phyloP scores from a whole-genome alignment of 1,140 invertebrate species.

The Drosophila virilis region DNA sequence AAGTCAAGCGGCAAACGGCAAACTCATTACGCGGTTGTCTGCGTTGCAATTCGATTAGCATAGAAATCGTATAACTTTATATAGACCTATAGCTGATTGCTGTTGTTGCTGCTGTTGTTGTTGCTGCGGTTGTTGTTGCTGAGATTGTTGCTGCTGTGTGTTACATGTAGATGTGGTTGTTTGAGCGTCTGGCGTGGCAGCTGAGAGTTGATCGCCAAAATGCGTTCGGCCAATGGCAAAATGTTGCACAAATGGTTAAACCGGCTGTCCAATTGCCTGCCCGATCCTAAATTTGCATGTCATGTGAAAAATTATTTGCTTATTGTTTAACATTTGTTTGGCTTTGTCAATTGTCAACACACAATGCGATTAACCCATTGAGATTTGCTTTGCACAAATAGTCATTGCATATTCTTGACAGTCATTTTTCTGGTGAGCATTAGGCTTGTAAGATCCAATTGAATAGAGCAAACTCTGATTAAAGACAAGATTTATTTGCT shows the following conservation, averaged over 20 bases:
- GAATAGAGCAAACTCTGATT: neutral
- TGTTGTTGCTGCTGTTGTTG: neutral
- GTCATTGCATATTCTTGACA: neutral
- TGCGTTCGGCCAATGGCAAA: conserved; percentile 43
- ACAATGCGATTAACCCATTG: conserved; percentile 55
- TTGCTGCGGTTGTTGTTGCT: neutral
- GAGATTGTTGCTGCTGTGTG: conserved; percentile 4
- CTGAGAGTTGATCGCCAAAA: conserved; percentile 33
- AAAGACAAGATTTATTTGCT: neutral
- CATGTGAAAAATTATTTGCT: conserved; percentile 79
- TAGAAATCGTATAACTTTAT: conserved; percentile 67
- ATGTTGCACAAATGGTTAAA: conserved; percentile 37
- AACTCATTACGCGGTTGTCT: conserved; percentile 68
- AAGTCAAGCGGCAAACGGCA: conserved; percentile 65
- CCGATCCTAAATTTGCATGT: conserved; percentile 58
- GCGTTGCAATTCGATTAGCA: conserved; percentile 66
- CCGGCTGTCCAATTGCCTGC: conserved; percentile 32
- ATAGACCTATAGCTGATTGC: conserved; percentile 6
- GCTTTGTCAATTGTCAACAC: conserved; percentile 25
- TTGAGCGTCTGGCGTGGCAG: conserved; percentile 11
- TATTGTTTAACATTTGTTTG: conserved; percentile 72
- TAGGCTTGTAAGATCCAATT: neutral
- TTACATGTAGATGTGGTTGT: conserved; percentile 1
- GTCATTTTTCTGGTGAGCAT: neutral
- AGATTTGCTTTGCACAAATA: conserved; percentile 11